These are phyloP conservation scores for Laspeyria flexula DNA, from an alignment of 2,888 invertebrate genomes.

Conservation along the genomic window DNA sequence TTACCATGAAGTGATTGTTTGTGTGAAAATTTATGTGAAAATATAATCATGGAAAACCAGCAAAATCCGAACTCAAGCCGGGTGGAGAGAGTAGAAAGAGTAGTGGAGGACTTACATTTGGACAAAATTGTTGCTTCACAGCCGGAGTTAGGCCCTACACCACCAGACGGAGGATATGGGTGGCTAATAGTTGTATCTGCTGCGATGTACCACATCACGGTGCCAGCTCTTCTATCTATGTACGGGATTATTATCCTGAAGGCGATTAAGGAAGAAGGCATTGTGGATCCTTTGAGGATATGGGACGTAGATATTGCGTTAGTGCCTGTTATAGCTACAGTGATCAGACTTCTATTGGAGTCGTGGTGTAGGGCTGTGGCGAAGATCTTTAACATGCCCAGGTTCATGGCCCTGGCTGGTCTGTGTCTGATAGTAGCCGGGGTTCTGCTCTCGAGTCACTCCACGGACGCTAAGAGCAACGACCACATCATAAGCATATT, in stretches of 20 bases:
- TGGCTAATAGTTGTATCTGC: slow-evolving; percentile 88
- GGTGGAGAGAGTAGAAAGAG: slow-evolving; percentile 53
- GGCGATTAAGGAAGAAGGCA: slow-evolving; percentile 77
- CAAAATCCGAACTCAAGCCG: slow-evolving; percentile 47
- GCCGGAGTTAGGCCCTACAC: slow-evolving; percentile 88
- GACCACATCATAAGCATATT: slow-evolving; percentile 80
- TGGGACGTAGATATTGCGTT: slow-evolving; percentile 87
- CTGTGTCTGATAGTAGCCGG: slow-evolving; percentile 86
- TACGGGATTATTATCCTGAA: slow-evolving; percentile 86
- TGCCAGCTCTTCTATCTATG: slow-evolving; percentile 83
- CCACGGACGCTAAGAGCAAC: slow-evolving; percentile 73
- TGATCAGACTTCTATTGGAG: slow-evolving; percentile 85
- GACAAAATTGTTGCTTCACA: slow-evolving; percentile 88
- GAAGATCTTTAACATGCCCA: slow-evolving; percentile 85
- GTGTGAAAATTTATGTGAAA: slow-evolving; percentile 56
- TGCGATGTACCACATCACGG: slow-evolving; percentile 86
- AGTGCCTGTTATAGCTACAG: slow-evolving; percentile 86
- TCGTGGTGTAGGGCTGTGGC: slow-evolving; percentile 87
- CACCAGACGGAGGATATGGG: slow-evolving; percentile 89
- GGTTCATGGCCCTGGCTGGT: slow-evolving; percentile 85
- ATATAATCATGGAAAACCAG: slow-evolving; percentile 67
- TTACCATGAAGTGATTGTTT: slow-evolving; percentile 75
- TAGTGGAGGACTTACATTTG: slow-evolving; percentile 75
- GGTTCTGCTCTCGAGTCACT: slow-evolving; percentile 81
- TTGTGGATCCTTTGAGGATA: slow-evolving; percentile 71